Evolutionary conservation across 2,113 vertebrate genomes (phyloP), one percentile per base, ranked within the genome.

Genomic region (Todiramphus chloris): DNA sequence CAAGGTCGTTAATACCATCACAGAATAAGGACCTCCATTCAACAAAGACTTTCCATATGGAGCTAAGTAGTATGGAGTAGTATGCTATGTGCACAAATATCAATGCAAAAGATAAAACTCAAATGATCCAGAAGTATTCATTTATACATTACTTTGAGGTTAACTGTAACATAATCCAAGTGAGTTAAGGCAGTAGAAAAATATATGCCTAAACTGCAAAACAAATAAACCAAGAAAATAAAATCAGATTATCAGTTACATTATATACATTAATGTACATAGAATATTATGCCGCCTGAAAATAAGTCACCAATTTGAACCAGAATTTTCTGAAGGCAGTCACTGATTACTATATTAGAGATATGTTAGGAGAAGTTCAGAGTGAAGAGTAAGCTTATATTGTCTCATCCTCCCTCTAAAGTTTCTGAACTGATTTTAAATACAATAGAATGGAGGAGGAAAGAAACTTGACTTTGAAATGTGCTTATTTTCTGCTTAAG

Each of bases 381-480:
- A 77, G 21, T 30, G 59, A 75, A 81, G 58, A 64, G 10, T 28
- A 68, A 46, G 20, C 11, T 72, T 60, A n/a, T 13, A 18, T 39
- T 87, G 30, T 83, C 66, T 93, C 41, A 69, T 55, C 16, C 2
- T 8, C 7, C 48, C 12, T 63, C 62, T 90, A 27, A 92, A 81
- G 30, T 51, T 89, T 89, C 62, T 53, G 56, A 74, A 95, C 15
- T 77, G 51, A 59, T 83, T 95, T 79, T 81, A 24, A 1, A 1
- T 67, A 24, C 13, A 62, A 37, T 20, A 83, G 13, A 18, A 64
- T 44, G 20, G 11, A 94, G 33, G 13, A 72, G 16, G 8, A 28
- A 78, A 72, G 44, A 92, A 93, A 92, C 30, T 68, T 48, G 21
- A 78, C 76, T 83, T 89, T 64, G 79, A 92, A 84, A 91, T 73